Base-by-base conservation (phyloP, 2,797 vertebrate genomes). In the Dallia pectoralis region DNA sequence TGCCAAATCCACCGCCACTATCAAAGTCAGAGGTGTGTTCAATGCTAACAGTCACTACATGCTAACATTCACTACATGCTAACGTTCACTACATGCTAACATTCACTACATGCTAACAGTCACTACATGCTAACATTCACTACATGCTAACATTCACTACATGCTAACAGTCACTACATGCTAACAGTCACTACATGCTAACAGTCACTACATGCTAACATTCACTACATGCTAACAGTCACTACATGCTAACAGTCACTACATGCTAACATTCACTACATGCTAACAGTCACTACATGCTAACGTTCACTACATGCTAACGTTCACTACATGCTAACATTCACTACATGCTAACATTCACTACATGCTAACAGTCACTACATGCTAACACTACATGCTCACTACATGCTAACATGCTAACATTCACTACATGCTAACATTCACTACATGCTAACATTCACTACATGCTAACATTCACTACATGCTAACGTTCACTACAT, bases 21-120 rank as follows among this genome's bases (percentile, higher is more conserved):
- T 65, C 63, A 65, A 65, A 65, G 63, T 65, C 12, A 65, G 63
- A 14, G 63, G 63, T 65, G 36, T 32, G 63, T n/a, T n/a, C n/a
- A n/a, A n/a, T n/a, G n/a, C n/a, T n/a, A n/a, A n/a, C n/a, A n/a
- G n/a, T n/a, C n/a, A n/a, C n/a, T n/a, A n/a, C n/a, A n/a, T n/a
- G n/a, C n/a, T n/a, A n/a, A n/a, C 12, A 9, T 27, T 53, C n/a
- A 7, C 3, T 3, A 3, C 33, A 7, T 53, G 51, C 51, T 22
- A 0, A 53, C 9, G 2, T 53, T 22, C n/a, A 53, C 4, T 8
- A 19, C 51, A 19, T 53, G 7, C 7, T 53, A 19, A 53, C n/a
- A 53, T 53, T 8, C 8, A 22, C 51, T 53, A 19, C n/a, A n/a
- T n/a, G n/a, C n/a, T n/a, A n/a, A n/a, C n/a, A n/a, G n/a, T n/a